Conservation (phyloP, 1,140 invertebrate genomes). For the Reticulitermes speratus region DNA sequence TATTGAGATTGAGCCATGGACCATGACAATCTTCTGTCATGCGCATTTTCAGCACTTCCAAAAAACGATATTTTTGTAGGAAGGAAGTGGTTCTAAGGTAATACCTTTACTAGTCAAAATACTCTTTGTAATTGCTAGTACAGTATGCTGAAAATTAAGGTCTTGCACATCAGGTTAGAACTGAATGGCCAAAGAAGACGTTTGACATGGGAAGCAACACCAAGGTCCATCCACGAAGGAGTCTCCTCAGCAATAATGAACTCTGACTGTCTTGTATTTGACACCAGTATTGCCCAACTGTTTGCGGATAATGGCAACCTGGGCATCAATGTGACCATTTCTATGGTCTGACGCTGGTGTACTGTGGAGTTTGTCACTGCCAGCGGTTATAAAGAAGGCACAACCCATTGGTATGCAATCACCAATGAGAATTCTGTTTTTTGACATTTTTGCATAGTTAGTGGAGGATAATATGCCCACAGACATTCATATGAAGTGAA, state of each 20-base stretch:
- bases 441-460: neutral
- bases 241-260: slow-evolving; percentile 97
- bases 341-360: slow-evolving; percentile 64
- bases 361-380: neutral
- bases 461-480: neutral
- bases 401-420: neutral
- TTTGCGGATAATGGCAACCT: slow-evolving; percentile 99
- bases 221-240: slow-evolving; percentile 97
- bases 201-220: slow-evolving; percentile 98
- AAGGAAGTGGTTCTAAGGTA: too few species aligned
- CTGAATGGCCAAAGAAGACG: slow-evolving; percentile 91
- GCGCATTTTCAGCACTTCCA: too few species aligned
- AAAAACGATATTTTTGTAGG: too few species aligned
- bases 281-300: slow-evolving; percentile 95
- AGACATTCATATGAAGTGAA: neutral
- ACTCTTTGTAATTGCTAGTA: too few species aligned
- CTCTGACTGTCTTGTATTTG: slow-evolving; percentile 98
- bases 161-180: slow-evolving; percentile 68
- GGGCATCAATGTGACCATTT: slow-evolving; percentile 99
- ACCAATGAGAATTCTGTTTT: neutral
- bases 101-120: too few species aligned
- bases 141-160: too few species aligned
- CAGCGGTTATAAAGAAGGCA: neutral
- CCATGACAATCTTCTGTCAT: too few species aligned
- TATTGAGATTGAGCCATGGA: too few species aligned